phyloP scores from a whole-genome alignment of 2,797 vertebrate genomes.

The Pangasius sanitwongsei region DNA sequence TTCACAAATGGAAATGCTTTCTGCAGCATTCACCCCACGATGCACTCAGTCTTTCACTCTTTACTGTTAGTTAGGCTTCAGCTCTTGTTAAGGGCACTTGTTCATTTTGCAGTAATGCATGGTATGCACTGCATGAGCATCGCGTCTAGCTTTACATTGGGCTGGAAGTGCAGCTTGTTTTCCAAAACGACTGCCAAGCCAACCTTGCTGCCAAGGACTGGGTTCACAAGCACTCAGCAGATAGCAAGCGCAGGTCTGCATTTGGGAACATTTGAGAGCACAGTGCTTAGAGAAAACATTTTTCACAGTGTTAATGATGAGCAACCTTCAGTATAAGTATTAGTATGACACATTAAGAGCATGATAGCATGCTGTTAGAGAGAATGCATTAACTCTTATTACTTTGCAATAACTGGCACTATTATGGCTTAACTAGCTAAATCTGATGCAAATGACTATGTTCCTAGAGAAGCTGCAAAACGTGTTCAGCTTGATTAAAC shows the following conservation, averaged over 20 bases:
- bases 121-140: slow-evolving; percentile 40
- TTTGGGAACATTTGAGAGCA: background rate
- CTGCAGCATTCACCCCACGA: background rate
- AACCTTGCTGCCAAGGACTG: background rate
- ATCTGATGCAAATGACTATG: background rate
- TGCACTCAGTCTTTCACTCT: background rate
- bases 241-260: background rate
- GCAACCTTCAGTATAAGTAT: background rate
- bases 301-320: background rate
- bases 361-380: background rate
- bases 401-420: background rate
- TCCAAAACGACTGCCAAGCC: background rate
- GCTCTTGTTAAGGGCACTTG: slow-evolving; percentile 16
- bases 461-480: background rate
- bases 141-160: slow-evolving; percentile 8
- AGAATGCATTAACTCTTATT: background rate
- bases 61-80: background rate
- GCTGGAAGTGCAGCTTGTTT: background rate
- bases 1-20: background rate
- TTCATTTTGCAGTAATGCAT: slow-evolving; percentile 45
- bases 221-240: background rate
- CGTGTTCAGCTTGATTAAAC: background rate
- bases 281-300: background rate
- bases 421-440: background rate
- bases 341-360: background rate